Evolutionary conservation across 2,888 invertebrate species (phyloP), one percentile per base, ranked within the genome.

Genomic region (Dicycla oo): DNA sequence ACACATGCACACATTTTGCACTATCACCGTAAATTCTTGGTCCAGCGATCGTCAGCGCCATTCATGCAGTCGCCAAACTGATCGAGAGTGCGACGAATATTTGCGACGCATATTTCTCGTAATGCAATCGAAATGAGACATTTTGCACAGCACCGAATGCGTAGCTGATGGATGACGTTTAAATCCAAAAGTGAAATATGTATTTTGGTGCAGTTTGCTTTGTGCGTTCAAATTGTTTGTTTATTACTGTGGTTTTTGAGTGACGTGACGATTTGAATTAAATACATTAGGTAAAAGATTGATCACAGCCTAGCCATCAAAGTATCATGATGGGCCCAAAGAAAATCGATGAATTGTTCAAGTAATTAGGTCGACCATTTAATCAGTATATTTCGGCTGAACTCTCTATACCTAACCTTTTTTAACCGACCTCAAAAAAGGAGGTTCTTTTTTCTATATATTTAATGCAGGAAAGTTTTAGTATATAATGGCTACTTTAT

Each of bases 61-160:
- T 54, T 15, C 7, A 15, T 15, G 26, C 13, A 61, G 26, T 61
- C 15, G 2, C 6, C 13, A 26, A 49, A 51, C 0, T 2, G 0
- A 30, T 20, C 15, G 5, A 5, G 20, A 47, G 26, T 61, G 18
- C 20, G 26, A 20, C 60, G 2, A 47, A 61, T 56, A 70, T 81
- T 76, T n/a, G n/a, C n/a, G n/a, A n/a, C n/a, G 78, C 66, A 81
- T 63, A 66, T 79, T 80, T 72, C 65, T 68, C 23, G 54, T 57
- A 54, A 82, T 18, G 63, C 54, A 20, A 66, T 58, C 43, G 45
- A 34, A 65, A 81, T 62, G 43, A 54, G 47, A 62, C 61, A 56
- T 57, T 7, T 23, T 10, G 69, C 40, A 15, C 1, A 26, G 8
- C 13, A 20, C 20, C 15, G 34, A 3, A 34, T 34, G 34, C 26